A percentile compares a stretch with the other conserved stretches of the same genome.
phyloP scores from a whole-genome alignment of 2,888 invertebrate species.

The Temnothorax rugatulus region DNA sequence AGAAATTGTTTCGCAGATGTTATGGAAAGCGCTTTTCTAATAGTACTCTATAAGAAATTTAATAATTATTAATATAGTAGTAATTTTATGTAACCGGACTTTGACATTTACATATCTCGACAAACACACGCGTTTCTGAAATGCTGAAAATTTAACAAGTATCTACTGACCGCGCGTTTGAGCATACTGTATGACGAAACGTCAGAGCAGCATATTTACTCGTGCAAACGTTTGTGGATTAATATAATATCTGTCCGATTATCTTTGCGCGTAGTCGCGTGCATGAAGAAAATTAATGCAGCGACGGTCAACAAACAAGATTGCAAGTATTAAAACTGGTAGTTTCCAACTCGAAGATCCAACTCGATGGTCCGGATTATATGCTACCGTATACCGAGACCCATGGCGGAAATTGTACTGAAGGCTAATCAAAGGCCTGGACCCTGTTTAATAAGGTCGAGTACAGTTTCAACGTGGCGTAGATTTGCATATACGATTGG shows the following conservation, averaged over 20 bases:
- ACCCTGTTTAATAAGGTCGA: constrained; percentile 28
- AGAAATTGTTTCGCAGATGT: constrained; percentile 32
- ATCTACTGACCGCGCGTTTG: constrained; percentile 30
- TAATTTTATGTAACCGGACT: neutral
- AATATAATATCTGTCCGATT: constrained; percentile 14
- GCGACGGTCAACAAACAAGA: constrained; percentile 11
- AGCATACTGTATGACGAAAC: constrained; percentile 22
- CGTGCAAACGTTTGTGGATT: constrained; percentile 8
- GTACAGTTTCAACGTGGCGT: constrained; percentile 30
- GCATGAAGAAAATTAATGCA: constrained; percentile 15
- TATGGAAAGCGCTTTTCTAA: constrained; percentile 19
- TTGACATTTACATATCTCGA: constrained; percentile 25
- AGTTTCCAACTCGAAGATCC: constrained; percentile 18
- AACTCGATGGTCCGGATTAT: constrained; percentile 9
- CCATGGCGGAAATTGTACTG: constrained; percentile 31
- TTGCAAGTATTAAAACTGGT: constrained; percentile 21
- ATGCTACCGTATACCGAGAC: neutral
- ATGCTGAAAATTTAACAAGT: constrained; percentile 23
- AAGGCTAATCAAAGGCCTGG: constrained; percentile 29
- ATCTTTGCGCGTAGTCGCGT: constrained; percentile 21
- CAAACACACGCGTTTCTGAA: constrained; percentile 10
- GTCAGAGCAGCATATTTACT: constrained; percentile 2
- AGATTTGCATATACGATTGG: constrained; percentile 48
- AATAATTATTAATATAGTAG: neutral
- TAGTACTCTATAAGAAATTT: constrained; percentile 20